Conservation (phyloP, 1,140 invertebrate species). For the Coelopa frigida region DNA sequence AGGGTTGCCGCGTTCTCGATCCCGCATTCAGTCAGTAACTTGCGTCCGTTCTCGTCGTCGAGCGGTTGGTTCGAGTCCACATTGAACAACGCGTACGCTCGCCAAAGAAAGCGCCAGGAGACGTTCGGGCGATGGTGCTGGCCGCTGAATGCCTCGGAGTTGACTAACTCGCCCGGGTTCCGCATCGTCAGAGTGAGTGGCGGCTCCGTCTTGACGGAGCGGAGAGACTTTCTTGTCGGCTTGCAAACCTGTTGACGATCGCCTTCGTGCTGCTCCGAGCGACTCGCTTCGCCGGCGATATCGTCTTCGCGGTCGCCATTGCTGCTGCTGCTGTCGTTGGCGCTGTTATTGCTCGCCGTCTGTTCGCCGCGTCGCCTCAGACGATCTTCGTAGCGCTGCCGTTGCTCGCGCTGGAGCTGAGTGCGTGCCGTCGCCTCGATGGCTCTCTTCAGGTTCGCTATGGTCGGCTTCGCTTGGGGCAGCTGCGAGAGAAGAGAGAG, state of each 20-base stretch:
- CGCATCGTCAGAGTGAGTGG: constrained; percentile 11
- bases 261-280: no score
- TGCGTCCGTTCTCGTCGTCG: constrained; percentile 46
- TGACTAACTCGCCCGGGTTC: constrained; percentile 38
- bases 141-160: constrained; percentile 33
- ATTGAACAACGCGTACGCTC: constrained; percentile 52
- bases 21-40: constrained; percentile 52
- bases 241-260: no score
- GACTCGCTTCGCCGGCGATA: no score
- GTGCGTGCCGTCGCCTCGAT: constrained; percentile 28
- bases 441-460: constrained; percentile 35
- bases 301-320: not conserved
- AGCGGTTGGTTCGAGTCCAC: constrained; percentile 34
- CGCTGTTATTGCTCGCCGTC: constrained; percentile 12
- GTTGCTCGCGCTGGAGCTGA: constrained; percentile 28
- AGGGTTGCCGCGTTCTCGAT: constrained; percentile 53
- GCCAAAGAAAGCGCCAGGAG: constrained; percentile 64
- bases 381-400: constrained; percentile 24
- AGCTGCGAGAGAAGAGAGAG: constrained; percentile 18
- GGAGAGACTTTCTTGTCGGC: no score
- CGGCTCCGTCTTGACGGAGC: no score
- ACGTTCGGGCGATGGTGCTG: constrained; percentile 47
- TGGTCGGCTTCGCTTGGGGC: constrained; percentile 29
- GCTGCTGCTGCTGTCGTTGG: constrained; percentile 5
- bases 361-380: constrained; percentile 16